Conservation (phyloP, 2,797 vertebrate species). For the Miichthys miiuy region DNA sequence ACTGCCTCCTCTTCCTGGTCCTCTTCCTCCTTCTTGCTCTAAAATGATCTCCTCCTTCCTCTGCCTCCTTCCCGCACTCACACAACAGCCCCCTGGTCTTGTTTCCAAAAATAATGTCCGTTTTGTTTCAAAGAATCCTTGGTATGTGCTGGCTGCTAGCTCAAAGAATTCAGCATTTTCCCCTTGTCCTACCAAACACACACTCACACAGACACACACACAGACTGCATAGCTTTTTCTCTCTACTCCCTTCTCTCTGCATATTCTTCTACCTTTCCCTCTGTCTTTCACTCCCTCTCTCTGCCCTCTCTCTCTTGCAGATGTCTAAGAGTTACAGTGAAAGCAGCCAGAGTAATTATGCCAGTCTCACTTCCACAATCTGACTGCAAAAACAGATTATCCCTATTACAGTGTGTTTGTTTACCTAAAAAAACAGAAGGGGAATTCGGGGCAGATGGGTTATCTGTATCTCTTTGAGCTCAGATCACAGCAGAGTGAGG, state of each 20-base stretch:
- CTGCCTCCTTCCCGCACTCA: constrained; percentile 43
- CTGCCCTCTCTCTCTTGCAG: background rate
- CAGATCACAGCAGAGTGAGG: constrained; percentile 40
- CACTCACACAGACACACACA: constrained; percentile 3
- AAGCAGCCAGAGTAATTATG: constrained; percentile 27
- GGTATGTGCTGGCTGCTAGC: constrained; percentile 78
- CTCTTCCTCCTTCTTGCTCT: constrained; percentile 21
- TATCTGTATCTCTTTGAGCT: constrained; percentile 48
- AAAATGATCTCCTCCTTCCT: constrained; percentile 45
- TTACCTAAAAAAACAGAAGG: constrained; percentile 62
- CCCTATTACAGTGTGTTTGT: constrained; percentile 53
- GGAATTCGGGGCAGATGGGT: constrained; percentile 23
- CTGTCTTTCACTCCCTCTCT: constrained; percentile 2
- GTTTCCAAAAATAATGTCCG: constrained; percentile 85
- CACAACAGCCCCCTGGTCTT: constrained; percentile 70
- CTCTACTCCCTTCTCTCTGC: constrained; percentile 1
- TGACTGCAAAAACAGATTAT: constrained; percentile 59
- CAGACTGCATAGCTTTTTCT: constrained; percentile 6
- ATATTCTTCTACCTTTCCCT: constrained; percentile 9
- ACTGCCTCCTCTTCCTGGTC: constrained; percentile 10
- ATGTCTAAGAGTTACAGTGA: constrained; percentile 29
- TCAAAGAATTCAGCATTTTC: constrained; percentile 74
- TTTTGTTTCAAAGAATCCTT: constrained; percentile 85
- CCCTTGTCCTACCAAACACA: constrained; percentile 44
- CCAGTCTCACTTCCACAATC: constrained; percentile 51